Conservation (phyloP, 92 coral and sea anemone species). For the Paramuricea clavata region DNA sequence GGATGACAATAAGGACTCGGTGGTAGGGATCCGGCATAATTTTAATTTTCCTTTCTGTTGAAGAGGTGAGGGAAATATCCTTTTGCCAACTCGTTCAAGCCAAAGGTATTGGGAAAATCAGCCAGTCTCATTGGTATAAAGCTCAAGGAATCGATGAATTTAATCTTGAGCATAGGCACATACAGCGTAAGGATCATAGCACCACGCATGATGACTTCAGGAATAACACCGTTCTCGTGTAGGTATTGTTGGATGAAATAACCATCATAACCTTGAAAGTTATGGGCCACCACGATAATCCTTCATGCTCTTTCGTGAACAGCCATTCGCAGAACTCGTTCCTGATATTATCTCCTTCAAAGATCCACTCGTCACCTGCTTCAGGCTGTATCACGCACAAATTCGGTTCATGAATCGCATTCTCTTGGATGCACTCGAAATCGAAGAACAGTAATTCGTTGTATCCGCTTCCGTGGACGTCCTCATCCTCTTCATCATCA, state of each 20-base stretch:
- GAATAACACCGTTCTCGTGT: not conserved
- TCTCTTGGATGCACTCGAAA: not conserved
- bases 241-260: not conserved
- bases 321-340: not conserved
- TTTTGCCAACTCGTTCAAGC: constrained; percentile 42
- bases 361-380: too few relatives aligned
- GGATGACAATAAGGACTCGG: not conserved
- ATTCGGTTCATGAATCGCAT: not conserved
- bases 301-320: not conserved
- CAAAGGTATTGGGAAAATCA: not conserved
- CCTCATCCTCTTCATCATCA: not conserved
- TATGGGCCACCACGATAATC: not conserved
- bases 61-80: constrained; percentile 18
- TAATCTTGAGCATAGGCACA: too few relatives aligned
- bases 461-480: not conserved
- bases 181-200: not conserved
- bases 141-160: too few relatives aligned
- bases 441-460: not conserved
- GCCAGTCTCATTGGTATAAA: constrained; percentile 10
- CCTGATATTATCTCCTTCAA: not conserved
- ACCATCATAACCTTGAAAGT: not conserved
- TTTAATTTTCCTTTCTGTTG: constrained; percentile 7
- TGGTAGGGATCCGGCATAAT: constrained; percentile 35
- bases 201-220: not conserved
- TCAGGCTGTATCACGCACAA: too few relatives aligned